phyloP scores from a whole-genome alignment of 2,113 vertebrate genomes.

The Cyanoderma ruficeps region DNA sequence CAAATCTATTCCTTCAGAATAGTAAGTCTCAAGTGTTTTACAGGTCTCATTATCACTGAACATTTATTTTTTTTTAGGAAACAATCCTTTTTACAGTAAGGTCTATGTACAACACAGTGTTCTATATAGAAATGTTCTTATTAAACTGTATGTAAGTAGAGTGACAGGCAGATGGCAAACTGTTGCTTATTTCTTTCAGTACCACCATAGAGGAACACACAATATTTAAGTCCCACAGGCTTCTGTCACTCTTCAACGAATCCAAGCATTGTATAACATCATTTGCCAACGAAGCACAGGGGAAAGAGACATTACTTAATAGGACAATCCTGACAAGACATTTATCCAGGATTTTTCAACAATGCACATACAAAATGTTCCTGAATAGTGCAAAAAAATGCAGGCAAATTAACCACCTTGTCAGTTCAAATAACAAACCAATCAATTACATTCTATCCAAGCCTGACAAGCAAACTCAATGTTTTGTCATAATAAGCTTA shows the following conservation, averaged over 20 bases:
- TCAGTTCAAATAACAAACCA: constrained; percentile 77
- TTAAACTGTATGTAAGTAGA: constrained; percentile 34
- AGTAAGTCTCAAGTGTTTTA: constrained; percentile 48
- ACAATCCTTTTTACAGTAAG: constrained; percentile 56
- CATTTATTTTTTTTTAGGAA: constrained; percentile 47
- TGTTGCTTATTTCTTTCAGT: constrained; percentile 49
- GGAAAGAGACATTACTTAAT: constrained; percentile 77
- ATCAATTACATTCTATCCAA: constrained; percentile 77
- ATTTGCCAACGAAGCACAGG: constrained; percentile 73
- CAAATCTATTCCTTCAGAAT: constrained; percentile 52
- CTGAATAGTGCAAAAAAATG: constrained; percentile 72
- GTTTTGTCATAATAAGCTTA: constrained; percentile 74
- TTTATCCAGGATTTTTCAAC: constrained; percentile 74
- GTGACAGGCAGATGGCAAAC: constrained; percentile 45
- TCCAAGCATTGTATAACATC: constrained; percentile 74
- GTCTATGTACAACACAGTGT: constrained; percentile 40
- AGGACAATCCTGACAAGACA: constrained; percentile 78
- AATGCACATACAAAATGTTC: constrained; percentile 72
- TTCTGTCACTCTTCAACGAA: constrained; percentile 75
- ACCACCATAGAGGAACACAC: constrained; percentile 45
- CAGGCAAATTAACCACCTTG: constrained; percentile 78
- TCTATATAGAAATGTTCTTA: constrained; percentile 54
- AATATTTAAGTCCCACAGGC: constrained; percentile 71
- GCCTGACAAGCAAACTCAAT: constrained; percentile 74
- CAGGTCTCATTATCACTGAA: constrained; percentile 61